Evolutionary conservation across 2,797 vertebrate species (phyloP), one percentile per base, ranked within the genome.

Genomic region (Botia kubotai): DNA sequence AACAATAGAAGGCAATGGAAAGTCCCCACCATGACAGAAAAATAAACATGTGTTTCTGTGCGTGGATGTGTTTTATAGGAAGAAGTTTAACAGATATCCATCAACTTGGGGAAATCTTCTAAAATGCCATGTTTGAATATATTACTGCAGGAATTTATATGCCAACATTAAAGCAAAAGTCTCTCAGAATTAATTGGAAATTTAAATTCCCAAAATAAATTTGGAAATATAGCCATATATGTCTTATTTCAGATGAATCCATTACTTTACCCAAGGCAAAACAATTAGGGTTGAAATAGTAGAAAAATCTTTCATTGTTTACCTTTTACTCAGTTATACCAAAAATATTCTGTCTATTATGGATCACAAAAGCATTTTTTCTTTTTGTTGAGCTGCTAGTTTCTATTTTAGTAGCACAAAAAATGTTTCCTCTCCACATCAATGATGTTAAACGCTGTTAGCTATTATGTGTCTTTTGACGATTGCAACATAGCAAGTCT

Each of bases 61-160:
- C 7, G 19, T 81, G 65, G 26, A 16, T 65, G 16, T 14, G n/a
- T 48, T 19, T 6, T 77, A 14, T 48, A 68, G 26, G 33, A 2
- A 46, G 46, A 5, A 76, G 43, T 72, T 52, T 4, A 72, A n/a
- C 21, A 60, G 29, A 67, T 60, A 75, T 82, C 68, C 50, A 70
- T 69, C 69, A 80, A 33, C 68, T 8, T 48, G 65, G 69, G 7
- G 63, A 73, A 73, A 77, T 77, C 39, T 69, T 76, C 10, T 73
- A 36, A 72, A 55, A 77, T 48, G 29, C 52, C 52, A 72, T 67
- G 77, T 39, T 36, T 39, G 17, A 66, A 66, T 36, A 66, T n/a
- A 66, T 36, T 66, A 39, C 29, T 50, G 12, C 52, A 68, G 19
- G 33, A 6, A n/a, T 39, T 11, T 77, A 70, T 60, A 77, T 70